A percentile compares a stretch with the other conserved stretches of the same genome.
Conservation (phyloP, 2,888 invertebrate species). For the Allophyes oxyacanthae region DNA sequence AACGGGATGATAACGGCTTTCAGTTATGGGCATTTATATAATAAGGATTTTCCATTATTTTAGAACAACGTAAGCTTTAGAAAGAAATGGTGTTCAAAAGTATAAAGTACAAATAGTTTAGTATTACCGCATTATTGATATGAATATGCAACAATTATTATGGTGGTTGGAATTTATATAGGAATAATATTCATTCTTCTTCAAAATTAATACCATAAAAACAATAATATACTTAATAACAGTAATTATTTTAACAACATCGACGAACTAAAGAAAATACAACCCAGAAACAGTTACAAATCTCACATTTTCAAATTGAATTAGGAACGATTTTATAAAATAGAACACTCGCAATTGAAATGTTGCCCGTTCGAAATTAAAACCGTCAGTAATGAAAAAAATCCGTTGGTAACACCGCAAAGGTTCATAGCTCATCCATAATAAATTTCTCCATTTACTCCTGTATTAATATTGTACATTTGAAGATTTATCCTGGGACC, state of each 20-base stretch:
- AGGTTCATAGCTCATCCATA: slow-evolving; percentile 57
- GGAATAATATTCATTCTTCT: no score
- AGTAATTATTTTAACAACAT: no score
- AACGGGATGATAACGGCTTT: slow-evolving; percentile 15
- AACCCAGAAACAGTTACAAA: neutral
- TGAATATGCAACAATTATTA: no score
- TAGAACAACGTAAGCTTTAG: neutral
- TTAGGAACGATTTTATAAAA: slow-evolving; percentile 37
- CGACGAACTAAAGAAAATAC: neutral
- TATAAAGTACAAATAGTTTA: no score
- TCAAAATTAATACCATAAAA: no score
- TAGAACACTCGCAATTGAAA: slow-evolving; percentile 43
- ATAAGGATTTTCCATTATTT: slow-evolving; percentile 2
- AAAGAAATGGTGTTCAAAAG: no score
- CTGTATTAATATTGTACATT: slow-evolving; percentile 56
- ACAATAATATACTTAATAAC: no score
- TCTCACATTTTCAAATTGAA: slow-evolving; percentile 27
- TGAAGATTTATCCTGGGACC: slow-evolving; percentile 56
- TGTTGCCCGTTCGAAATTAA: slow-evolving; percentile 45
- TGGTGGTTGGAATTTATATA: no score
- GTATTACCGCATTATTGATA: no score
- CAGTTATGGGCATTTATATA: slow-evolving; percentile 24
- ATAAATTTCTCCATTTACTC: slow-evolving; percentile 56
- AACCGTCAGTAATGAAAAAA: slow-evolving; percentile 50
- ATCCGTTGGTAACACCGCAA: slow-evolving; percentile 42